These are phyloP conservation scores for Steinernema khuongi DNA, from an alignment of 1,140 invertebrate genomes.

Conservation along the genomic window DNA sequence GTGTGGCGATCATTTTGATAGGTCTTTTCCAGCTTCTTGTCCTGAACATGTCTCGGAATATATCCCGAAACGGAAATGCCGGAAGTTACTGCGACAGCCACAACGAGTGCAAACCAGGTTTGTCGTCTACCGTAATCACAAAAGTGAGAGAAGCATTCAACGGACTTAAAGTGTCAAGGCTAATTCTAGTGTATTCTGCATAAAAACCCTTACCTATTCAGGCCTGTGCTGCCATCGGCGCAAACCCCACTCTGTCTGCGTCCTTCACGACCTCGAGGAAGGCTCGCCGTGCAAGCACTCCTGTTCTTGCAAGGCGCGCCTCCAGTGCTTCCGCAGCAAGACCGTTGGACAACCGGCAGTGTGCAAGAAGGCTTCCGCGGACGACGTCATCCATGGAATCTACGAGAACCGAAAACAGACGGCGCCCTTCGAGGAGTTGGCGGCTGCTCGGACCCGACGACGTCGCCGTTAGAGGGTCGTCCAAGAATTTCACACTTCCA, in stretches of 20 bases:
- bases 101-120: not conserved
- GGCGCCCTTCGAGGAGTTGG: not conserved
- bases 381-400: not conserved
- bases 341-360: not conserved
- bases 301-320: not conserved
- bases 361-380: not conserved
- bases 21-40: not conserved
- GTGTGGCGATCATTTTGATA: not conserved
- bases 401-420: not conserved
- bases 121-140: no score
- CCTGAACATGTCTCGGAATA: not conserved
- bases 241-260: not conserved
- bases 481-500: no score
- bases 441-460: not conserved
- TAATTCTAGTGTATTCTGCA: no score
- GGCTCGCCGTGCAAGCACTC: not conserved
- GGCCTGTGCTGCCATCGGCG: not conserved
- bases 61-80: not conserved
- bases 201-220: not conserved
- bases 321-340: not conserved
- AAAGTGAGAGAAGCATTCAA: no score
- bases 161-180: no score
- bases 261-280: not conserved
- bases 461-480: not conserved
- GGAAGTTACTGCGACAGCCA: not conserved